Evolutionary conservation across 2,113 vertebrate genomes (phyloP), one percentile per base, ranked within the genome.

Genomic region (Pimephales promelas): DNA sequence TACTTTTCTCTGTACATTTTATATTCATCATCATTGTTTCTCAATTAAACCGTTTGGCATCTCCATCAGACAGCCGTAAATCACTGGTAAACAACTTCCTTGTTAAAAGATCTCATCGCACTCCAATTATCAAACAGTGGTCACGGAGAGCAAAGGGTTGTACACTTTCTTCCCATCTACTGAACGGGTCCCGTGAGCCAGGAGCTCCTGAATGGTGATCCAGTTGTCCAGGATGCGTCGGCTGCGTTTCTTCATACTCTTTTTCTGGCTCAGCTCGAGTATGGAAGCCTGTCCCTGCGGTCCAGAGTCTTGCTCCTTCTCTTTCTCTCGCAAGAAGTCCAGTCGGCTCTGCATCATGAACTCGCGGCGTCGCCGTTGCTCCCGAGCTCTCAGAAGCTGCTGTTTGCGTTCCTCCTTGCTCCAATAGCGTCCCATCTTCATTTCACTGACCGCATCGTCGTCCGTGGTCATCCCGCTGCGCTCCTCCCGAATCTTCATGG

Each of bases 391-490:
- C 11, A 95, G 93, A 84, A 97, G 90, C 87, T 97, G 96, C 90
- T 96, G 95, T 87, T 96, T 97, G 36, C 96, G 93, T 87, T 96
- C 95, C 80, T 95, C 96, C 83, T 94, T 95, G 93, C 95, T 96
- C 96, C 96, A 97, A 90, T 96, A 96, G 20, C 96, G 95, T 0
- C 96, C 96, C 92, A 96, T 95, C 74, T 97, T 96, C 91, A 96
- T 94, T 88, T 97, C 96, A 0, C 96, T 97, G 10, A 95, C 92
- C 0, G 95, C 95, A 0, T 97, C 96, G 0, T 97, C 96, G 0
- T 97, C 96, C 0, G 96, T 97, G 10, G 96, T 97, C 92, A 95
- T 96, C 82, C 96, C 95, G 2, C 95, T 96, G 26, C 96, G 95
- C 4, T 97, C 96, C 88, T 97, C 96, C 1, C 94, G 86, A 87